Conservation (phyloP, 2,113 vertebrate genomes). For the Lampris megalopsis region DNA sequence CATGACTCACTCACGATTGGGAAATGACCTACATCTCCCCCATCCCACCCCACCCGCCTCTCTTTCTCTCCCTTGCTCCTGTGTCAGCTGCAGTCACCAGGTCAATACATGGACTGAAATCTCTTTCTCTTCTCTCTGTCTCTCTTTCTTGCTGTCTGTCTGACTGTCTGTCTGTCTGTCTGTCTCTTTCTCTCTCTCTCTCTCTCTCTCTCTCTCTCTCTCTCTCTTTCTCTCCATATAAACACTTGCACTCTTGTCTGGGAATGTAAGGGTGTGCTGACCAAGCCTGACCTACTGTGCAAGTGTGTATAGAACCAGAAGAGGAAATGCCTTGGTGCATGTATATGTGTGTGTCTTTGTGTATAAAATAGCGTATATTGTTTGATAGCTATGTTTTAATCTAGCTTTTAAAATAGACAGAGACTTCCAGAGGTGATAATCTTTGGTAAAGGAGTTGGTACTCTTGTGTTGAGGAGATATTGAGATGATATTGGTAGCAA, state of each 20-base stretch:
- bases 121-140: conserved; percentile 2
- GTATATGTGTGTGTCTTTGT: conserved; percentile 23
- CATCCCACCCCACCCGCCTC: conserved; percentile 58
- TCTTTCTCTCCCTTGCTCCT: conserved; percentile 73
- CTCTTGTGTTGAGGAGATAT: no score
- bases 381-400: no score
- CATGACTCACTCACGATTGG: conserved; percentile 77
- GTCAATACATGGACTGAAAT: conserved; percentile 65
- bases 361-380: neutral
- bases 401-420: no score
- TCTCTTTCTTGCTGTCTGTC: neutral
- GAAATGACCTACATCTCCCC: conserved; percentile 76
- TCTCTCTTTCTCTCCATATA: neutral
- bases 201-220: conserved; percentile 39
- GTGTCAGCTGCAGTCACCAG: conserved; percentile 79
- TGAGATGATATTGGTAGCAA: no score
- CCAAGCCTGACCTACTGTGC: conserved; percentile 63
- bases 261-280: conserved; percentile 65
- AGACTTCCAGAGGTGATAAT: no score
- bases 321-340: conserved; percentile 28
- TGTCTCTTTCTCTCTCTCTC: conserved; percentile 42
- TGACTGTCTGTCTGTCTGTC: conserved; percentile 1
- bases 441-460: no score
- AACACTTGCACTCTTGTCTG: conserved; percentile 63
- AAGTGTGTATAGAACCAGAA: conserved; percentile 37